A percentile compares a stretch with the other conserved stretches of the same genome.
Evolutionary conservation across 2,113 vertebrate genomes (phyloP).

Genomic region (Gorilla gorilla): DNA sequence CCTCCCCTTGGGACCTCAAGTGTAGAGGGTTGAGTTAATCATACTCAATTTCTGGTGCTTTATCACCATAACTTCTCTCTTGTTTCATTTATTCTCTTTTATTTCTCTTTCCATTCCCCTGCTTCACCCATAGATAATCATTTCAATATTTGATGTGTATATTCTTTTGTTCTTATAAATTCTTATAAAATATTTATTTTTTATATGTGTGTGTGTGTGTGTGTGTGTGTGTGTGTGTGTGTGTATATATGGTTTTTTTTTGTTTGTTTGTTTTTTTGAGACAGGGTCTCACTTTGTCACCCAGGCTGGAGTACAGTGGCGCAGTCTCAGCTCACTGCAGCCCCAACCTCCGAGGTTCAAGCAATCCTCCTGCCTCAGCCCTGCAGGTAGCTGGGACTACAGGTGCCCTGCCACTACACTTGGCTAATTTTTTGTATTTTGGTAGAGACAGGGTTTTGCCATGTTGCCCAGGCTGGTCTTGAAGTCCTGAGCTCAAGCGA

Average conservation of each 20-base stretch:
- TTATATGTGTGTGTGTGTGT: neutral
- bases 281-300: too few species aligned
- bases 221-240: rapidly evolving
- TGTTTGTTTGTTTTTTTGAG: too few species aligned
- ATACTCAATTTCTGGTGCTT: neutral
- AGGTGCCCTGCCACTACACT: too few species aligned
- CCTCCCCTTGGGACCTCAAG: neutral
- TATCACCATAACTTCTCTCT: neutral
- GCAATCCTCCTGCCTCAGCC: too few species aligned
- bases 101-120: neutral
- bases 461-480: too few species aligned
- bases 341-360: too few species aligned
- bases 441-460: too few species aligned
- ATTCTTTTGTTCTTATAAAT: slow-evolving; percentile 38
- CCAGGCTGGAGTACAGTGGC: too few species aligned
- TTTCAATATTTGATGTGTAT: slow-evolving; percentile 19
- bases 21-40: slow-evolving; percentile 6
- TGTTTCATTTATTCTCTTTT: slow-evolving; percentile 9
- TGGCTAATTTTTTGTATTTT: too few species aligned
- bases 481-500: too few species aligned
- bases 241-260: rapidly evolving
- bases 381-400: too few species aligned
- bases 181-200: slow-evolving; percentile 45
- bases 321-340: too few species aligned
- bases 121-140: neutral